Conservation (phyloP, 2,113 vertebrate genomes). For the Lycocorax pyrrhopterus region DNA sequence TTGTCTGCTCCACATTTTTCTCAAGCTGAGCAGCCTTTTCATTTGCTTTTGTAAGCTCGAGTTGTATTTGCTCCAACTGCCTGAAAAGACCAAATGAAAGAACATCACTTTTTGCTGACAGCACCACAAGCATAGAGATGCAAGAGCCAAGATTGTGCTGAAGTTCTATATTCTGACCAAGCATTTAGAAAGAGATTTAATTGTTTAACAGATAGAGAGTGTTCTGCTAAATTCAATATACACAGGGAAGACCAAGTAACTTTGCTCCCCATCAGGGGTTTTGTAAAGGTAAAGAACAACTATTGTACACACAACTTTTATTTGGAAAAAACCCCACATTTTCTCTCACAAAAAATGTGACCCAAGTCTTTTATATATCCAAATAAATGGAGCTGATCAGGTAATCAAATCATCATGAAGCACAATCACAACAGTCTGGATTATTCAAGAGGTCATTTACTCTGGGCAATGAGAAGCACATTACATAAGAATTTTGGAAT, state of each 20-base stretch:
- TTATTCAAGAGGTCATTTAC: background rate
- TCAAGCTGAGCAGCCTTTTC: slow-evolving; percentile 76
- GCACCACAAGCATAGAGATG: background rate
- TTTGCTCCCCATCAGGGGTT: background rate
- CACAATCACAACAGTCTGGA: background rate
- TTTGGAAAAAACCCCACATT: background rate
- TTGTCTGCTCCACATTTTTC: slow-evolving; percentile 74
- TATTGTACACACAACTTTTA: background rate
- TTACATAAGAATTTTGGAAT: background rate
- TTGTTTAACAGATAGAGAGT: background rate
- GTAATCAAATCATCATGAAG: background rate
- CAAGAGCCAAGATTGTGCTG: background rate
- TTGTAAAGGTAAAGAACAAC: background rate
- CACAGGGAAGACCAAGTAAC: background rate
- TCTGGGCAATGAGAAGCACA: background rate
- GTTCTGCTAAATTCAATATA: background rate
- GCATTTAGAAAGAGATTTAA: background rate
- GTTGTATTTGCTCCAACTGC: slow-evolving; percentile 85
- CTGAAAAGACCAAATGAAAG: slow-evolving; percentile 64
- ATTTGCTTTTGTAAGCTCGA: slow-evolving; percentile 80
- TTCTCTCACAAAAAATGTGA: background rate
- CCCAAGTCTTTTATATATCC: background rate
- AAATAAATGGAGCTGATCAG: background rate
- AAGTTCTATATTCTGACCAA: background rate
- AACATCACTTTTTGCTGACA: slow-evolving; percentile 23